Evolutionary conservation across 1,140 invertebrate species (phyloP), one percentile per base, ranked within the genome.

Genomic region (Globodera ellingtonae): DNA sequence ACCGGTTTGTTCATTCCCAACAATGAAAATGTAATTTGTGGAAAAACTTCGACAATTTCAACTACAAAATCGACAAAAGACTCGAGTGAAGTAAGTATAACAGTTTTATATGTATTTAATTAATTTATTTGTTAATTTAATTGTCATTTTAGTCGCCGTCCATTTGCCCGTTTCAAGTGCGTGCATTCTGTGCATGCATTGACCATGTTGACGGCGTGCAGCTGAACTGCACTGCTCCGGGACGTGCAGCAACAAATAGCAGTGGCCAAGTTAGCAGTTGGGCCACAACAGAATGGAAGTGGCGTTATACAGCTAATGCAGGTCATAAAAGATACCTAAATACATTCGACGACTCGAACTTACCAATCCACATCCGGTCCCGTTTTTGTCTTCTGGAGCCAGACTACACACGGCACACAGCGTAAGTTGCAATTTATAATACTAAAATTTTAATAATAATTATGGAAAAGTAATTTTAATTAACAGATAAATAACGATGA

Each of bases 321-420:
- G 75, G 75, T 69, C 21, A 13, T 7, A 18, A n/a, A 21, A 18
- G 10, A 44, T 9, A n/a, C n/a, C n/a, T n/a, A 69, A 9, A 52
- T 89, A 89, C 70, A 86, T 89, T 66, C 89, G 89, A 79, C 62
- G 78, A 18, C 66, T 89, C 24, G 87, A 85, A 72, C 70, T 89
- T 18, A 71, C 79, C 1, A 72, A 84, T 35, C 87, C 88, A 13
- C 83, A 89, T 78, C 87, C 87, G 59, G 87, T 88, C 66, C 87
- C 87, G 24, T 89, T 89, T 78, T 79, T 89, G 13, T 85, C 84
- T 47, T 52, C 52, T 59, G 72, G 80, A 24, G 81, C 83, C 13
- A 88, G 88, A 62, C 82, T 85, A 48, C 83, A 87, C 56, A 82
- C 79, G 46, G 85, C 86, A 35, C 77, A 86, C 50, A 72, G 59